phyloP scores from a whole-genome alignment of 2,113 vertebrate species.

The Sinocyclocheilus anshuiensis region DNA sequence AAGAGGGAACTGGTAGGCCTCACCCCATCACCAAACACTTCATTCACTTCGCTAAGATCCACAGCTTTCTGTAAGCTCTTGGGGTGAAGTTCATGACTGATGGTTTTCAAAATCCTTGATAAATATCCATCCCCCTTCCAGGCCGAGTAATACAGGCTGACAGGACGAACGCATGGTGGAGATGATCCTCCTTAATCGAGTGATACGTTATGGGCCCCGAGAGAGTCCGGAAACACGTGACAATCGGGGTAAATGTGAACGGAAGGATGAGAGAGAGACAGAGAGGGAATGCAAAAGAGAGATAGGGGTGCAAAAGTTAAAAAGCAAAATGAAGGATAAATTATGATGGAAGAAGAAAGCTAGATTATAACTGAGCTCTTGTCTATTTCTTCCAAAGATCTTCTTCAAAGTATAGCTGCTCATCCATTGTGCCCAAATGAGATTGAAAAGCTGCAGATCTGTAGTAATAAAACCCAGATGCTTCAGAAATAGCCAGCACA shows the following conservation, averaged over 20 bases:
- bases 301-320: background rate
- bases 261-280: slow-evolving; percentile 26
- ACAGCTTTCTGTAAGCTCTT: slow-evolving; percentile 49
- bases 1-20: slow-evolving; percentile 47
- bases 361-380: background rate
- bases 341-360: slow-evolving; percentile 18
- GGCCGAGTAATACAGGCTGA: slow-evolving; percentile 59
- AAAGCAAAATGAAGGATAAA: background rate
- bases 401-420: slow-evolving; percentile 31
- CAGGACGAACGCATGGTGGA: slow-evolving; percentile 51
- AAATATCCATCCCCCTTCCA: slow-evolving; percentile 40
- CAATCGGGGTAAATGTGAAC: slow-evolving; percentile 22
- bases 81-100: slow-evolving; percentile 55
- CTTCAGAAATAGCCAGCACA: slow-evolving; percentile 38
- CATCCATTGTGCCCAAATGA: slow-evolving; percentile 50
- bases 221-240: slow-evolving; percentile 31
- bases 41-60: slow-evolving; percentile 63
- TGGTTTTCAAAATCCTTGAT: slow-evolving; percentile 50
- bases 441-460: slow-evolving; percentile 64
- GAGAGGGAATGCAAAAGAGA: slow-evolving; percentile 25
- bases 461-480: slow-evolving; percentile 70
- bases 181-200: slow-evolving; percentile 60
- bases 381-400: slow-evolving; percentile 27
- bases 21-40: slow-evolving; percentile 62
- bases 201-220: slow-evolving; percentile 52